Percentiles rank a stretch among this genome's conserved stretches.
These are phyloP conservation scores for Saccostrea echinata DNA, from an alignment of 1,140 invertebrate genomes.

Conservation along the genomic window DNA sequence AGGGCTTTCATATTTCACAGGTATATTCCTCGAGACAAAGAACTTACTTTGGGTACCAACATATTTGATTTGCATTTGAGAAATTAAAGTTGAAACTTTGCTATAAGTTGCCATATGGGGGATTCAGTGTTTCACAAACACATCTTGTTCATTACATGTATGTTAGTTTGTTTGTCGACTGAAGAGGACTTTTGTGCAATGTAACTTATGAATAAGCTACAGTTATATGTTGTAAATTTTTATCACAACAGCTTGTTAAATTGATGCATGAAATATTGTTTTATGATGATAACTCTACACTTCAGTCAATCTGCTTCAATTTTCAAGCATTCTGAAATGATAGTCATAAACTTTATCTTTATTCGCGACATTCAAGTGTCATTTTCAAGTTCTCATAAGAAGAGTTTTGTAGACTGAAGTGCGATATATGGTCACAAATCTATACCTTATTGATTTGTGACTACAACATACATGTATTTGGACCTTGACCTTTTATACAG, in stretches of 20 bases:
- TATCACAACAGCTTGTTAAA: background rate
- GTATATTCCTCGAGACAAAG: no score
- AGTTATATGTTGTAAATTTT: background rate
- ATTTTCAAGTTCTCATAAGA: background rate
- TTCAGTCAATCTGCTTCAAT: background rate
- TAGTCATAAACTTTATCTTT: background rate
- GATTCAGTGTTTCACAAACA: no score
- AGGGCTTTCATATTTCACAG: no score
- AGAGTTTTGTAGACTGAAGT: background rate
- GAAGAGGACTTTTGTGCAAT: no score
- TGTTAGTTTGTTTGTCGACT: no score
- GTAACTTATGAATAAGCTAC: no score
- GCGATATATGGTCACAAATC: background rate
- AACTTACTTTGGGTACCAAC: no score
- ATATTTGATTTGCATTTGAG: no score
- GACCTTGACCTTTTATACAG: background rate
- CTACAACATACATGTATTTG: background rate
- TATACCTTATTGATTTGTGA: background rate
- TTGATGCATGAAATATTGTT: background rate
- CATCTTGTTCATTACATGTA: no score
- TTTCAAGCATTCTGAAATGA: background rate
- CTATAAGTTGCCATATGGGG: no score
- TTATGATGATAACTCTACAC: background rate
- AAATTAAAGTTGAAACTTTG: no score
- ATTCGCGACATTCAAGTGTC: background rate